Conservation (phyloP, 23 tunicate genomes). For the Trididemnum miniatum region DNA sequence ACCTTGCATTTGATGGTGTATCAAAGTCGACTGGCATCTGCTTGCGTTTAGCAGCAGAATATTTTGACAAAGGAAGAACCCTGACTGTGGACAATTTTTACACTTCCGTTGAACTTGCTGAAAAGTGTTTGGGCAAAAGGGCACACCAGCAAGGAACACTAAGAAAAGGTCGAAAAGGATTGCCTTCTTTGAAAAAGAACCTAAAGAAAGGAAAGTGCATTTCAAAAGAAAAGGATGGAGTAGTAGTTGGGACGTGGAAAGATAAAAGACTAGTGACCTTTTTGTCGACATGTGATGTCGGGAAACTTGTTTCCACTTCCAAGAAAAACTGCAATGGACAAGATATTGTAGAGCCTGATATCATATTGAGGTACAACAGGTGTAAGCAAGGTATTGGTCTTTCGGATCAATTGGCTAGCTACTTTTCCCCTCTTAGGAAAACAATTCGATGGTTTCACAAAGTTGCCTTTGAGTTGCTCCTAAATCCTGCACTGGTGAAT, state of each 20-base stretch:
- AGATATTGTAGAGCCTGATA: slow-evolving; percentile 1
- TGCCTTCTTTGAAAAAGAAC: neutral
- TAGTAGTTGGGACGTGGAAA: neutral
- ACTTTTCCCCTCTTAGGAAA: slow-evolving; percentile 7
- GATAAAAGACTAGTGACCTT: slow-evolving; percentile 4
- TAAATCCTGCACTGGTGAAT: neutral
- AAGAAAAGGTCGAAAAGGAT: neutral
- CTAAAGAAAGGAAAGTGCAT: neutral
- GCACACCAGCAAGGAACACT: neutral
- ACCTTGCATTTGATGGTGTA: neutral
- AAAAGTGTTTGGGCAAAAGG: neutral
- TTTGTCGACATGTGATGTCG: slow-evolving; percentile 1
- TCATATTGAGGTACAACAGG: neutral
- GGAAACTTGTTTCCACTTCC: neutral
- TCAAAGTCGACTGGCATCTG: slow-evolving; percentile 2
- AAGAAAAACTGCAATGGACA: neutral
- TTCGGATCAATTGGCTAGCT: neutral
- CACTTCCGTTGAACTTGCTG: neutral
- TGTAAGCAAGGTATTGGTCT: slow-evolving; percentile 10
- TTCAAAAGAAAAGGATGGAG: slow-evolving; percentile 1
- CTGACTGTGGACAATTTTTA: slow-evolving; percentile 12
- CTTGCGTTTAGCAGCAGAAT: neutral
- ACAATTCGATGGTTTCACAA: slow-evolving; percentile 1
- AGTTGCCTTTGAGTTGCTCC: neutral
- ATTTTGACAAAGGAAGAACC: neutral